Base-by-base conservation (phyloP, 1,140 invertebrate species). In the Charaxes varanes region DNA sequence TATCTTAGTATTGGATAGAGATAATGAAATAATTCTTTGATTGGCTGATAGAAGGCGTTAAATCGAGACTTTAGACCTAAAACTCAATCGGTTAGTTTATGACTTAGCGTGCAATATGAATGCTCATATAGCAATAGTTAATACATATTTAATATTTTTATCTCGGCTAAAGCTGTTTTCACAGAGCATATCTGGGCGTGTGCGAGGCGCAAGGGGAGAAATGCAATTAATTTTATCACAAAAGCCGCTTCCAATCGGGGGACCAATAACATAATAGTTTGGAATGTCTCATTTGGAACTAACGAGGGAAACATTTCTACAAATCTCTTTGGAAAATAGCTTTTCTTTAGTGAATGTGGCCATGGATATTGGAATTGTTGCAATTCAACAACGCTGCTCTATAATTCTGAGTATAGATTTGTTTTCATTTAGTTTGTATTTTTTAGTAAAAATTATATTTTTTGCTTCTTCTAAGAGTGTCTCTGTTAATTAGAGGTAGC, bases 201-300 rank as follows among this genome's bases (percentile, higher is more conserved):
- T 33, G 27, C 15, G 33, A 49, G 49, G 48, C 55, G 60, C 64
- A 71, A 53, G 45, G 56, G 68, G 64, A 63, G 60, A 68, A 76
- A 65, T 67, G 71, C 72, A 73, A 77, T 77, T 77, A 77, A 67
- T 73, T 67, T 69, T 62, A 71, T 68, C 71, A 72, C 62, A 70
- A 76, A 66, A 61, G 61, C 54, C 50, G 48, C 40, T 53, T 53
- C 47, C 40, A 51, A 43, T 52, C 33, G 44, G 47, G 43, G 38
- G 43, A 46, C 36, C 46, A 57, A 51, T 57, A 59, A 61, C 49
- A 50, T 47, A 43, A 60, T 58, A 53, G 44, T 57, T 44, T 37
- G 53, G 59, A 57, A 70, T 61, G 53, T 61, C 51, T 55, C 28
- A 51, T 53, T 50, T 44, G 17, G 18, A 28, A 43, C 47, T 41